These are phyloP conservation scores for Drosophila flavopinicola DNA, from an alignment of 2,888 invertebrate species.

Conservation along the genomic window DNA sequence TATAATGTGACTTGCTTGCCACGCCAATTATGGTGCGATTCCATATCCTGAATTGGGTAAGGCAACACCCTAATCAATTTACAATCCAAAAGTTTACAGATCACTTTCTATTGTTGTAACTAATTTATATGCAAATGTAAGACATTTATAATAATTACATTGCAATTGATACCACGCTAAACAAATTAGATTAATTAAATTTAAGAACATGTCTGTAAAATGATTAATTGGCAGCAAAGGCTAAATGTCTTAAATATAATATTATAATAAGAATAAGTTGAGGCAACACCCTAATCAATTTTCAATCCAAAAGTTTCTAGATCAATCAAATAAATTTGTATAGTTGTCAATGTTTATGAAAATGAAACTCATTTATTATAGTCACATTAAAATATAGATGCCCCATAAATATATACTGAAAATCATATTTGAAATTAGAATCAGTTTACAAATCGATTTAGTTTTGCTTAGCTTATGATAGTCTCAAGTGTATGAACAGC, in stretches of 20 bases:
- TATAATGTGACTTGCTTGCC: constrained; percentile 48
- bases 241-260: no score
- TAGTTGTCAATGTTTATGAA: neutral
- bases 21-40: constrained; percentile 47
- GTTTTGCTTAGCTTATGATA: no score
- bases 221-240: no score
- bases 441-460: no score
- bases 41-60: constrained; percentile 59
- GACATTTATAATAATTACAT: neutral
- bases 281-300: constrained; percentile 37
- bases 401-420: no score
- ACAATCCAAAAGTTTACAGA: constrained; percentile 7
- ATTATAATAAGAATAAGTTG: constrained; percentile 39
- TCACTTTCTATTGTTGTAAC: neutral
- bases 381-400: no score
- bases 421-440: no score
- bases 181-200: no score
- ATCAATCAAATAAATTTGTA: neutral
- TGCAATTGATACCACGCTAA: no score
- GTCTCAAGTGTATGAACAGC: no score
- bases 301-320: constrained; percentile 13
- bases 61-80: constrained; percentile 40
- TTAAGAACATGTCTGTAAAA: no score
- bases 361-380: constrained; percentile 4
- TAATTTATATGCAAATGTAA: constrained; percentile 1